phyloP scores from a whole-genome alignment of 2,888 invertebrate species.

The Tipula unca region DNA sequence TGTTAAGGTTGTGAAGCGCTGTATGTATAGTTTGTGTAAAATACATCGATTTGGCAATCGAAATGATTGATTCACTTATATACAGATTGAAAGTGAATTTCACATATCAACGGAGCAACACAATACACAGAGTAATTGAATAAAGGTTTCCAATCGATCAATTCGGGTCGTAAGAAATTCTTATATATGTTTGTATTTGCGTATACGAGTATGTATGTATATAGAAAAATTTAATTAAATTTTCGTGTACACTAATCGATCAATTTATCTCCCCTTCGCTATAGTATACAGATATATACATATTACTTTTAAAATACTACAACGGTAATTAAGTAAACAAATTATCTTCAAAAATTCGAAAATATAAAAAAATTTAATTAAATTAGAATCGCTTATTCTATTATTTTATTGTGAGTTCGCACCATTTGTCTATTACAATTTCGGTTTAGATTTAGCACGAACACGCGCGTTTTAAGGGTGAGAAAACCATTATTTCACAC shows the following conservation, averaged over 20 bases:
- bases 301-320: not conserved
- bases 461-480: not conserved
- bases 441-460: not conserved
- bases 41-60: not conserved
- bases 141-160: not conserved
- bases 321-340: not conserved
- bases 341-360: not conserved
- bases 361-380: not conserved
- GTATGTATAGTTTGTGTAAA: not conserved
- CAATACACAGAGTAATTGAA: not conserved
- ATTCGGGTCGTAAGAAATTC: not conserved
- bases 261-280: not conserved
- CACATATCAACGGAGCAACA: not conserved
- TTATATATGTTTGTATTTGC: not conserved
- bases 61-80: not conserved
- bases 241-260: not conserved
- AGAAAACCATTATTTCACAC: not conserved
- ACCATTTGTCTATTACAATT: not conserved
- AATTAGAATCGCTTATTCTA: not conserved
- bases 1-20: not conserved
- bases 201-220: not conserved
- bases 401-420: not conserved
- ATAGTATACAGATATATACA: not conserved
- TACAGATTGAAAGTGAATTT: not conserved
- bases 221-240: not conserved